Evolutionary conservation across 92 coral and sea anemone species (phyloP), one percentile per base, ranked within the genome.

Genomic region (Blastomussa wellsi): DNA sequence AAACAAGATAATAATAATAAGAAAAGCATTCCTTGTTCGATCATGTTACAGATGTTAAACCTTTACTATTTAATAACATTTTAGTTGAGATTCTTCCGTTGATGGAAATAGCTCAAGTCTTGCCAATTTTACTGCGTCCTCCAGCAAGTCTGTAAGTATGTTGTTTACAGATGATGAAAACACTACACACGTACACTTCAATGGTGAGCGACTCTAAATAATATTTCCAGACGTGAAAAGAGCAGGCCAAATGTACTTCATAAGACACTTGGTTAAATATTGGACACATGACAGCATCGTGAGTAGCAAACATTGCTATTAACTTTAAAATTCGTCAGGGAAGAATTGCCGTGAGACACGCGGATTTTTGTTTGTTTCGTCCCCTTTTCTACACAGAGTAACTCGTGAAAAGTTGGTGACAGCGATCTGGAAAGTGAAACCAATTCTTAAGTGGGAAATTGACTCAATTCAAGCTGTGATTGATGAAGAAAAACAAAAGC

Each of bases 41-140:
- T 31, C 7, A 26, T 22, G 15, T n/a, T n/a, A n/a, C n/a, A n/a
- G n/a, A n/a, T n/a, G n/a, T 13, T 42, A 26, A 20, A 7, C 5
- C 15, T 5, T 85, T 31, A 12, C 59, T 17, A 35, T 77, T 31
- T 7, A 66, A 38, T 74, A 35, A 15, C 7, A 37, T 77, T 86
- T 0, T 89, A 95, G 98, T 83, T 81, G 84, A 83, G 33, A 89
- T 95, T 68, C 79, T 95, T 82, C 68, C 86, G 32, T 69, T 87
- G 24, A 72, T 79, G 7, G 98, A 94, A 86, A 90, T 95, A 52
- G 82, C 94, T 12, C 91, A 86, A 29, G 91, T 90, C 8, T 90
- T 95, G 38, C 98, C 98, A 2, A 10, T 92, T 20, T 88, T 95
- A 28, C 98, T 95, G 48, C 98, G 90, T 83, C 98, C 92, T 36